A percentile compares a stretch with the other conserved stretches of the same genome.
phyloP scores from a whole-genome alignment of 2,888 invertebrate species.

The Eulithis prunata region DNA sequence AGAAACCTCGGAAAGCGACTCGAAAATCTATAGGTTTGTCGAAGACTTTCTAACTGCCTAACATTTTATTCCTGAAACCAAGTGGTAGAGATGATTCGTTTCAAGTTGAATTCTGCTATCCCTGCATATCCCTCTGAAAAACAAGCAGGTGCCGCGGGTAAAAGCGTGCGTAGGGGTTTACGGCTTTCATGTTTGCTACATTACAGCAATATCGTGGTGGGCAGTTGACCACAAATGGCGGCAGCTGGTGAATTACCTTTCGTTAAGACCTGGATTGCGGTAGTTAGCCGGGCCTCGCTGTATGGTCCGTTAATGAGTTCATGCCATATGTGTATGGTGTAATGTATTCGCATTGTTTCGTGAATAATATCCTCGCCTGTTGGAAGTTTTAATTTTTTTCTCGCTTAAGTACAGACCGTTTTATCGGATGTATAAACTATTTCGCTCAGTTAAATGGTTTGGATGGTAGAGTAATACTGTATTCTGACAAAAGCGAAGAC shows the following conservation, averaged over 20 bases:
- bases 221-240: slow-evolving; percentile 55
- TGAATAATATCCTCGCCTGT: slow-evolving; percentile 44
- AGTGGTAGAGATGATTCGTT: background rate
- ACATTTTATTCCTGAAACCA: too few species aligned
- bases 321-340: slow-evolving; percentile 64
- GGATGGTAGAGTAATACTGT: too few species aligned
- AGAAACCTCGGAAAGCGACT: too few species aligned
- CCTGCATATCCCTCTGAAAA: background rate
- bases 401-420: slow-evolving; percentile 23
- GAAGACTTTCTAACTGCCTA: too few species aligned
- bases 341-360: slow-evolving; percentile 59
- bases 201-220: slow-evolving; percentile 46
- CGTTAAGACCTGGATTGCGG: slow-evolving; percentile 73
- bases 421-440: too few species aligned
- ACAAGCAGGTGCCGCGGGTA: background rate
- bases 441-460: too few species aligned
- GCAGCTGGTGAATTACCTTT: slow-evolving; percentile 70
- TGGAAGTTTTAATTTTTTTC: slow-evolving; percentile 33
- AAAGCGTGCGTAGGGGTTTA: slow-evolving; percentile 27
- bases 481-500: too few species aligned
- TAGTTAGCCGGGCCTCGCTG: slow-evolving; percentile 58
- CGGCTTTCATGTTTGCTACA: slow-evolving; percentile 47
- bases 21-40: too few species aligned
- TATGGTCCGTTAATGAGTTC: slow-evolving; percentile 65
- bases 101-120: background rate